These are phyloP conservation scores for Eupithecia subfuscata DNA, from an alignment of 2,888 invertebrate species.

Conservation along the genomic window DNA sequence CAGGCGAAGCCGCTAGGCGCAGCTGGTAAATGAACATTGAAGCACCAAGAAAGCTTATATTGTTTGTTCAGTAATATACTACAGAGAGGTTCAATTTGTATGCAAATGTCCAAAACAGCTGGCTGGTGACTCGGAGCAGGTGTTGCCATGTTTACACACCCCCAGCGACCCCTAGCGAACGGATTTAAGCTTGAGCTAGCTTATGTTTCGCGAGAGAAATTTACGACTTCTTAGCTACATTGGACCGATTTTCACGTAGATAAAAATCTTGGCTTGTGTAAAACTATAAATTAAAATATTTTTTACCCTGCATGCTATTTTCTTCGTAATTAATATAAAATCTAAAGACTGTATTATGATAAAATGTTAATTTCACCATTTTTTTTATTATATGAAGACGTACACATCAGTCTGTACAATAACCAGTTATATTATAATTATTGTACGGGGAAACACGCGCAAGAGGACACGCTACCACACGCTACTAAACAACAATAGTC, in stretches of 20 bases:
- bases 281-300: too few species aligned
- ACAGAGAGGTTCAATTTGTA: slow-evolving; percentile 36
- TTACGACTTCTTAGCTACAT: background rate
- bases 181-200: slow-evolving; percentile 14
- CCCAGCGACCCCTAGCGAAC: slow-evolving; percentile 2
- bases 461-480: too few species aligned
- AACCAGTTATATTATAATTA: too few species aligned
- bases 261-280: background rate
- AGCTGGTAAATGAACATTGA: background rate
- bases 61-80: slow-evolving; percentile 18
- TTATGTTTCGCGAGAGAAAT: background rate
- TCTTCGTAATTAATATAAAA: too few species aligned
- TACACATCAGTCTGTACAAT: too few species aligned
- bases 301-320: too few species aligned
- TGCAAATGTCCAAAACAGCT: slow-evolving; percentile 37
- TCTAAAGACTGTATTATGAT: too few species aligned
- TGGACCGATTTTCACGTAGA: background rate
- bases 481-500: too few species aligned
- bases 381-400: too few species aligned
- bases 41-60: background rate
- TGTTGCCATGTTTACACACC: slow-evolving; percentile 15
- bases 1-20: too few species aligned
- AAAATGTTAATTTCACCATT: too few species aligned
- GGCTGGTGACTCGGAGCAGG: slow-evolving; percentile 23
- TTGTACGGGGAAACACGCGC: too few species aligned